phyloP scores from a whole-genome alignment of 1,140 invertebrate species.

The Melanaphis sacchari region DNA sequence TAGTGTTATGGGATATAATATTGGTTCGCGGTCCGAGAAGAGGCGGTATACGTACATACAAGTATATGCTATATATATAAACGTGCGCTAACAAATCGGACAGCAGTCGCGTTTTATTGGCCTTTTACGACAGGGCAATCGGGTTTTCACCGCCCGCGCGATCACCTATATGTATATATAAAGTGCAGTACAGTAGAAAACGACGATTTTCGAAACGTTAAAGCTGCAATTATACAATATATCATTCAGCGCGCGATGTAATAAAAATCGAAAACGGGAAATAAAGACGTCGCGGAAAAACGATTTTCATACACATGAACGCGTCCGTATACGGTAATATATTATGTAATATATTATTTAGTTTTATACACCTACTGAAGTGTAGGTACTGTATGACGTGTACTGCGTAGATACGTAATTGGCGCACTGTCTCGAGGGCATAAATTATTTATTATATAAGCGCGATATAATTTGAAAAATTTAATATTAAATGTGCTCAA shows the following conservation, averaged over 20 bases:
- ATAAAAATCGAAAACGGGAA: neutral
- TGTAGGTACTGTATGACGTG: neutral
- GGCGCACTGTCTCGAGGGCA: neutral
- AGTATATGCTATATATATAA: neutral
- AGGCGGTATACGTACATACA: neutral
- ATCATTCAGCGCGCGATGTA: neutral
- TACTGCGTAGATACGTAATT: neutral
- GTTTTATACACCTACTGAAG: neutral
- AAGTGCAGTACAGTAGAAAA: neutral
- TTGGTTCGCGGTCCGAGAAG: neutral
- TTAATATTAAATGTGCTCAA: neutral
- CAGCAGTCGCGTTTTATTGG: slow-evolving; percentile 34
- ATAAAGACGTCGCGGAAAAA: neutral
- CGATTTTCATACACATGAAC: neutral
- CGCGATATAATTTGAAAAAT: neutral
- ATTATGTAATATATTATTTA: neutral
- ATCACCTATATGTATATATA: neutral
- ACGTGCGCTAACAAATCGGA: neutral
- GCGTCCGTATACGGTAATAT: neutral
- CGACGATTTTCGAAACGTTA: neutral
- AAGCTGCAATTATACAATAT: neutral
- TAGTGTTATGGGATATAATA: neutral
- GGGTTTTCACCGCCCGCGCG: neutral
- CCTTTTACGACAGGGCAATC: slow-evolving; percentile 46
- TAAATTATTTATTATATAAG: neutral